Conservation (phyloP, 1,140 invertebrate species). For the Chrysoperla carnea region DNA sequence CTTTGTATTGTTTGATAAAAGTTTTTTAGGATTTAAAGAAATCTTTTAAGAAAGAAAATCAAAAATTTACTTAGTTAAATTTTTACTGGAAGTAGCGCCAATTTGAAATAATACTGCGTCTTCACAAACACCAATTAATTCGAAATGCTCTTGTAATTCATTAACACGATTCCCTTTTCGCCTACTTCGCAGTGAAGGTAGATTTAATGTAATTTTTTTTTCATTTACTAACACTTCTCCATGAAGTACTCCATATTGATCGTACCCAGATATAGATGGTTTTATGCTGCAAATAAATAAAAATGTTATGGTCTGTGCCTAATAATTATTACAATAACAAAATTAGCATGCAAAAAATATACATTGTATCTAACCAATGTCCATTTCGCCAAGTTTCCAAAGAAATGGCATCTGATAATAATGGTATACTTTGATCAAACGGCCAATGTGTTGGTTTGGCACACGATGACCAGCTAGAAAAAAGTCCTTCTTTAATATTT, state of each 20-base stretch:
- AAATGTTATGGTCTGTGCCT: too few relatives aligned
- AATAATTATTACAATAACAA: not conserved
- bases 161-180: not conserved
- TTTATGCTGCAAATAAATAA: not conserved
- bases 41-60: too few relatives aligned
- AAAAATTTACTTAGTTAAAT: not conserved
- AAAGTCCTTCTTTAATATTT: too few relatives aligned
- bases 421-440: not conserved
- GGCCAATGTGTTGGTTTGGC: not conserved
- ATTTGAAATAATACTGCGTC: not conserved
- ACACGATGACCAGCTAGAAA: not conserved
- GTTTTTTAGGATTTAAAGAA: too few relatives aligned
- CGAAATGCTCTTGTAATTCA: not conserved
- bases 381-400: not conserved
- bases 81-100: not conserved
- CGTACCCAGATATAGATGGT: not conserved
- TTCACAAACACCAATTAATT: not conserved
- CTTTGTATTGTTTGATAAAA: too few relatives aligned
- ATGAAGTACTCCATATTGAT: not conserved
- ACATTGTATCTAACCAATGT: not conserved
- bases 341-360: not conserved
- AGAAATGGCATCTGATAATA: not conserved
- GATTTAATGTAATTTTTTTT: not conserved
- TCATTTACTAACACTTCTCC: not conserved
- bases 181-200: not conserved